Base-by-base conservation (phyloP, 2,113 vertebrate genomes). In the Chaenogobius annularis region DNA sequence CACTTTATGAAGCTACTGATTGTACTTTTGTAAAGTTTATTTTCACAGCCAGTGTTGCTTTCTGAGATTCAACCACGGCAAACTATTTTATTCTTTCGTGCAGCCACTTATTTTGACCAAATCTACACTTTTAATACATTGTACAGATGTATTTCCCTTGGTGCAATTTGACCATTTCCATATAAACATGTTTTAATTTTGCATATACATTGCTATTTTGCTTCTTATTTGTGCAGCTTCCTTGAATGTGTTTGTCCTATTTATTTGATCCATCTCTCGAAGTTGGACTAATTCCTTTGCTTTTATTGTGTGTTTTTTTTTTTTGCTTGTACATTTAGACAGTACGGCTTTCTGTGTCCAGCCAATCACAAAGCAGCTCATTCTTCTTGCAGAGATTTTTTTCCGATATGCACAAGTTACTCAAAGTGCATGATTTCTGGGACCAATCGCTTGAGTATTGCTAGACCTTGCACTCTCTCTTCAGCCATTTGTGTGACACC, bases 1-100 rank as follows among this genome's bases (percentile, higher is more conserved):
- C 90, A 92, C 89, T 91, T 93, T 93, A 90, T 88, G 54, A 86
- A 87, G 87, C 81, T 87, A 88, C 87, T 90, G 87, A 93, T 93
- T 92, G 90, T 93, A 91, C 70, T 73, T 82, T 87, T 83, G 73
- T 81, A 66, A 78, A 46, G 15, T 68, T 70, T 78, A 7, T 74
- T 68, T 73, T 78, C 8, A 69, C 70, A 55, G 79, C 76, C 78
- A 48, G 71, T 66, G 69, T 64, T 85, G 78, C 78, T 75, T 72
- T 82, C 80, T 74, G 67, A 77, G 73, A 81, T 79, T 81, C 69
- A 75, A 58, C 68, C 5, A 10, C 40, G 69, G 75, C 66, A 7
- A 66, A 14, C 12, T 40, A 66, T 62, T 79, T 74, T 56, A 71
- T 84, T 26, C 4, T 26, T 26, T 73, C 82, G 54, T 77, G 67